Base-by-base conservation (phyloP, 2,797 vertebrate species). In the Chaenodraco wilsoni region DNA sequence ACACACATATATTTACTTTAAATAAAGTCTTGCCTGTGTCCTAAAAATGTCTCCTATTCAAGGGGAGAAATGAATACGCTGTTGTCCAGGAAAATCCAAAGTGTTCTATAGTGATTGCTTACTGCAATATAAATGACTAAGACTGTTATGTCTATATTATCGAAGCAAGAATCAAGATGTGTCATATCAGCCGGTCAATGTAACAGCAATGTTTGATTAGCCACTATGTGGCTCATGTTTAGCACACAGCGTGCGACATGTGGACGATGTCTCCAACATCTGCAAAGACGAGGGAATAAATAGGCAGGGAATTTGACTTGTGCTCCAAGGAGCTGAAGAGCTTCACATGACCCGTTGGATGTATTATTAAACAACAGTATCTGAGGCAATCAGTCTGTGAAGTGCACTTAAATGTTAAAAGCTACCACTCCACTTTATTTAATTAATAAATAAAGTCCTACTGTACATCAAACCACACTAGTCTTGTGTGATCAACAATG, bases 341-440 rank as follows among this genome's bases (percentile, higher is more conserved):
- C 14, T 52, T 72, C 46, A 43, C 50, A 45, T 44, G 43, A 58
- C 4, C 9, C 21, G 21, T 2, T 11, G 2, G 54, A 45, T 62
- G 40, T 44, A 69, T 69, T 60, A 69, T 78, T 48, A 52, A 60
- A 62, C 12, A 12, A 37, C 3, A 59, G 70, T 61, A 74, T 77
- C 50, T 80, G 58, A 74, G 63, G 59, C 72, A 84, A 79, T 67
- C 58, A 27, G 54, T 40, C 21, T 21, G 21, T 21, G 21, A 57
- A n/a, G 46, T 17, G 62, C 10, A 17, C 14, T 46, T 44, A 50
- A 50, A 70, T 43, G 63, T 51, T 72, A 58, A 84, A 52, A 52
- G 21, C 27, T 14, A 61, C 72, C 31, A 2, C 8, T 16, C 1
- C 13, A 15, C 21, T 70, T 67, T 37, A 45, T 61, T 46, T 46